Evolutionary conservation across 2,797 vertebrate species (phyloP), one percentile per base, ranked within the genome.

Genomic region (Buphagus erythrorhynchus): DNA sequence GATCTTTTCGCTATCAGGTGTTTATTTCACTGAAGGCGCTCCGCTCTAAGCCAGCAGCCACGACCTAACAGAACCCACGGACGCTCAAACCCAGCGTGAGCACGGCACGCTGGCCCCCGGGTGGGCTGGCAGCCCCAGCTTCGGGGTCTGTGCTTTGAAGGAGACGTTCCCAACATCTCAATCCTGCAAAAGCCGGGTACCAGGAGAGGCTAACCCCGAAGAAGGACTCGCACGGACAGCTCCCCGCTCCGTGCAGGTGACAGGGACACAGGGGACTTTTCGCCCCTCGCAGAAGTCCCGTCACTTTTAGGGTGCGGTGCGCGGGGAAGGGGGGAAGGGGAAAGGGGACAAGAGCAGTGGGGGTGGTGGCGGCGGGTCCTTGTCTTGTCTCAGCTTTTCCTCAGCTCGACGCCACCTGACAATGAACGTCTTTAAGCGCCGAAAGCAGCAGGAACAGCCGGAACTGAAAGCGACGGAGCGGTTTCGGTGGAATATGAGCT

Each of bases 301-400:
- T 73, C 63, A 4, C 24, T 55, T 84, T 91, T 43, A 35, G 82
- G 78, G 36, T 77, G 54, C 22, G 5, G 31, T 13, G 29, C 2
- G 16, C 5, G 3, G 36, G 4, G 16, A 5, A 6, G 1, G 21
- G 3, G 11, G 10, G 4, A 1, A 1, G 26, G 18, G 19, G 10
- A 7, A 14, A 33, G 17, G 46, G 26, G 24, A 7, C 7, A 11
- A 24, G 16, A 36, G 33, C 31, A 25, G 16, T 9, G 33, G 40
- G 28, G 43, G 10, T 24, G 19, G 40, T 29, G n/a, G 5, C 24
- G 38, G 7, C 25, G 88, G 36, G 33, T 76, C 55, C 43, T 8
- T 8, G 6, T 6, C n/a, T 19, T 48, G 28, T 11, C 62, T 65
- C 62, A 9, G 57, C 15, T 88, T 82, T 61, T 61, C 69, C 52